phyloP scores from a whole-genome alignment of 2,888 invertebrate species.

The Dryobotodes eremita region DNA sequence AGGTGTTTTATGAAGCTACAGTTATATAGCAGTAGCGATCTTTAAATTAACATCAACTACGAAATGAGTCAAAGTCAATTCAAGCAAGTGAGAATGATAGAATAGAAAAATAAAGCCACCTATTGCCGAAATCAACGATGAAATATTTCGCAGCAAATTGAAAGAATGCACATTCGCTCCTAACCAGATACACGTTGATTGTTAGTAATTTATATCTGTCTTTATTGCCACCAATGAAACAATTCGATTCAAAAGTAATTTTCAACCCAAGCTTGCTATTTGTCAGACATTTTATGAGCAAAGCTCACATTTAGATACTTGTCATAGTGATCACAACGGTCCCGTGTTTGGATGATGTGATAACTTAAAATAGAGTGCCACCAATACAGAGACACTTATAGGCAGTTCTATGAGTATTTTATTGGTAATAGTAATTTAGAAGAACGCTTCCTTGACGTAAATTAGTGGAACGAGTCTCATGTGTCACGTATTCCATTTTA shows the following conservation, averaged over 20 bases:
- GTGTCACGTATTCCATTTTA: slow-evolving; percentile 18
- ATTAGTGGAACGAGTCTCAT: slow-evolving; percentile 22
- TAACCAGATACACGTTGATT: slow-evolving; percentile 17
- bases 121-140: slow-evolving; percentile 22
- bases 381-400: slow-evolving; percentile 38
- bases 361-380: slow-evolving; percentile 56
- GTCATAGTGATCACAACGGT: slow-evolving; percentile 32
- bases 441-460: slow-evolving; percentile 30
- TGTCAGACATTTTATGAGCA: slow-evolving; percentile 34
- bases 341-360: slow-evolving; percentile 52
- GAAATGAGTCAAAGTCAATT: slow-evolving; percentile 11
- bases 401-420: slow-evolving; percentile 45
- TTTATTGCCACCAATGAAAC: slow-evolving; percentile 43
- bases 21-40: background rate
- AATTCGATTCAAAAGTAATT: slow-evolving; percentile 39
- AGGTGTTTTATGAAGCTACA: slow-evolving; percentile 3
- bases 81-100: slow-evolving; percentile 1
- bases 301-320: slow-evolving; percentile 37
- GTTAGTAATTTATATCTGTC: slow-evolving; percentile 25
- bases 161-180: slow-evolving; percentile 29
- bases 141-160: slow-evolving; percentile 28
- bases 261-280: slow-evolving; percentile 23
- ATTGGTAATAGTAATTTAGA: slow-evolving; percentile 38
- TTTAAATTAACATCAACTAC: background rate
- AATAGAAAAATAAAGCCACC: background rate